phyloP scores from a whole-genome alignment of 2,797 vertebrate genomes.

The Chromobotia macracanthus region DNA sequence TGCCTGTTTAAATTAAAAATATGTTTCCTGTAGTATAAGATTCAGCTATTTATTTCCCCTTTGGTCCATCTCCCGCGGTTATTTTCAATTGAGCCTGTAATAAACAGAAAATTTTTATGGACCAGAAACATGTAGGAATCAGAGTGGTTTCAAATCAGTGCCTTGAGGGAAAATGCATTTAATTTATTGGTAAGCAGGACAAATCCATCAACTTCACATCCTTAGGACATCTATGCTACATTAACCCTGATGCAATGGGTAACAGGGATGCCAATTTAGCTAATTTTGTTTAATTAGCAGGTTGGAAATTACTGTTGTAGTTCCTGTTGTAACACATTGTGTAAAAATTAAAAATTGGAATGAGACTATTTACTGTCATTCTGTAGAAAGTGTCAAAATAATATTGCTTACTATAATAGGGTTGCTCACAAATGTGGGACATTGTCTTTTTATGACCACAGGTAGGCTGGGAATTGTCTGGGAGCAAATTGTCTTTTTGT shows the following conservation, averaged over 20 bases:
- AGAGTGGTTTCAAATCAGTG: conserved; percentile 63
- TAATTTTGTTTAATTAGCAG: neutral
- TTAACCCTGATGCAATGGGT: neutral
- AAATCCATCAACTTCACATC: neutral
- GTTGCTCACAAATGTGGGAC: too few relatives aligned
- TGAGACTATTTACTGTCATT: too few relatives aligned
- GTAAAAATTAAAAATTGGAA: too few relatives aligned
- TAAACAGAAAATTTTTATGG: conserved; percentile 74
- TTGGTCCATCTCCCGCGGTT: conserved; percentile 68
- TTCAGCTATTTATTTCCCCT: conserved; percentile 76
- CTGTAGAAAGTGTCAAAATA: too few relatives aligned
- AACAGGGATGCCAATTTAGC: neutral
- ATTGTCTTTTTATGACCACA: too few relatives aligned
- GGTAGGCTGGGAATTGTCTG: too few relatives aligned
- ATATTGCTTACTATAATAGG: too few relatives aligned
- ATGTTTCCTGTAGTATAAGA: conserved; percentile 73
- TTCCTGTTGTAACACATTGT: too few relatives aligned
- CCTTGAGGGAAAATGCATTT: conserved; percentile 65
- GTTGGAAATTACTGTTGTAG: too few relatives aligned
- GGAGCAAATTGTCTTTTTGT: neutral
- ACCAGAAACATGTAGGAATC: conserved; percentile 72
- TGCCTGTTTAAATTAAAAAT: conserved; percentile 70
- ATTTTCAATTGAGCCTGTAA: conserved; percentile 72
- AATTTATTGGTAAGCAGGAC: neutral
- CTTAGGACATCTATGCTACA: neutral